These are phyloP conservation scores for Stichopus horrens DNA, from an alignment of 53 echinoderm and acorn worm genomes.

Conservation along the genomic window DNA sequence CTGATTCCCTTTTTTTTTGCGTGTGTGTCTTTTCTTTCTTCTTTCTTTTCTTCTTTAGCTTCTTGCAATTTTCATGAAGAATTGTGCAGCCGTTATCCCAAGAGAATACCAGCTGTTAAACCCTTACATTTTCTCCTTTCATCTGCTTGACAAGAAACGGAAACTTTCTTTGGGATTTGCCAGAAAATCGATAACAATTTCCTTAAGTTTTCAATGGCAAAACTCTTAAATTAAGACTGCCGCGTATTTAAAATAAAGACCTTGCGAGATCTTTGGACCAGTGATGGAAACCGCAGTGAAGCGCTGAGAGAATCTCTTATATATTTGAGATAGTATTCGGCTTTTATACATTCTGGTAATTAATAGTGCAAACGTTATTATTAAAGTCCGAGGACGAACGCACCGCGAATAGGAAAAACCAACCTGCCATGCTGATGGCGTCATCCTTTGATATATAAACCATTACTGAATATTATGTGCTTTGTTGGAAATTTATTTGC, in stretches of 20 bases:
- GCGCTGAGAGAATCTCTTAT: no score
- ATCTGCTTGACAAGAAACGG: constrained; percentile 30
- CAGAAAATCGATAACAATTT: constrained; percentile 48
- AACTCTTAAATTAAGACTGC: constrained; percentile 20
- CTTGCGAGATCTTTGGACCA: neutral
- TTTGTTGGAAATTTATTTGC: no score
- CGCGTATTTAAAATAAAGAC: neutral
- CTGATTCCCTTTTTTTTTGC: neutral
- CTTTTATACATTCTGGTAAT: no score
- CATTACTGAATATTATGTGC: no score
- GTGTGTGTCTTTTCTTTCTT: no score
- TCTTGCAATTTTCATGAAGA: neutral
- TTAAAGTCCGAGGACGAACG: no score
- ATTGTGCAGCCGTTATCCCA: constrained; percentile 8
- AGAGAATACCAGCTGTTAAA: constrained; percentile 36
- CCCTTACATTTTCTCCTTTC: neutral
- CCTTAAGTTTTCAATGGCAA: constrained; percentile 18
- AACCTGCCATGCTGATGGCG: no score
- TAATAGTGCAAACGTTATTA: no score
- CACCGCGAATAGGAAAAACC: no score
- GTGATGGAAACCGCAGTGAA: neutral
- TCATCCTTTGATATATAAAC: no score
- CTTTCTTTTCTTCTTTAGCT: neutral
- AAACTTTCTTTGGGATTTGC: constrained; percentile 33
- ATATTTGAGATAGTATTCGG: no score